Evolutionary conservation across 92 coral and sea anemone species (phyloP).

Genomic region (Nematostella vectensis): DNA sequence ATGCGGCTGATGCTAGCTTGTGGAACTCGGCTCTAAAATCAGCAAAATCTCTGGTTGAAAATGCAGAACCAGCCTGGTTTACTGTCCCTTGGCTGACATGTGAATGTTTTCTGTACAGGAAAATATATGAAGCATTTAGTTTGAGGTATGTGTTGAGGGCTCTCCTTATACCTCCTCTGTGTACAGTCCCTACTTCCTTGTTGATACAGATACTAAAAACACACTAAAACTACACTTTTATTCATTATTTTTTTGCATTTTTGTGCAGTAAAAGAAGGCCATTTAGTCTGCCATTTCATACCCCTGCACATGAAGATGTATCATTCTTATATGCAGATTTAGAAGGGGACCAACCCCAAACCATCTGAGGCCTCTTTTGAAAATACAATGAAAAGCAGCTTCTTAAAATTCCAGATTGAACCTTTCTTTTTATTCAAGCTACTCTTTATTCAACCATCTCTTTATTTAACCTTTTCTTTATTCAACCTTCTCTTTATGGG

Average conservation of each 20-base stretch:
- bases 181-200: not conserved
- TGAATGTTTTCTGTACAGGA: constrained; percentile 92
- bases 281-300: not conserved
- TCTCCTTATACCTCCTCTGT: not conserved
- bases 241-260: not conserved
- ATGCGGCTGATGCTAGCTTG: constrained; percentile 36
- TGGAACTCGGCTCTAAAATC: constrained; percentile 69
- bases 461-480: too few species aligned
- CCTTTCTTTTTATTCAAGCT: too few species aligned
- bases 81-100: constrained; percentile 84
- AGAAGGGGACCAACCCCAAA: too few species aligned
- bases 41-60: constrained; percentile 54
- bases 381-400: too few species aligned
- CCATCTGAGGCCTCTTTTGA: too few species aligned
- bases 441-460: too few species aligned
- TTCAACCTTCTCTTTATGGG: too few species aligned
- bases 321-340: too few species aligned
- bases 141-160: constrained; percentile 76
- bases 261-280: not conserved
- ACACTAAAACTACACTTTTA: too few species aligned
- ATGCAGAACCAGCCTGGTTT: constrained; percentile 47
- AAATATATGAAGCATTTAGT: constrained; percentile 76
- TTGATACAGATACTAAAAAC: too few species aligned
- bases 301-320: too few species aligned
- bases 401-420: too few species aligned